Conservation (phyloP, 2,113 vertebrate species). For the Rhinichthys klamathensis region DNA sequence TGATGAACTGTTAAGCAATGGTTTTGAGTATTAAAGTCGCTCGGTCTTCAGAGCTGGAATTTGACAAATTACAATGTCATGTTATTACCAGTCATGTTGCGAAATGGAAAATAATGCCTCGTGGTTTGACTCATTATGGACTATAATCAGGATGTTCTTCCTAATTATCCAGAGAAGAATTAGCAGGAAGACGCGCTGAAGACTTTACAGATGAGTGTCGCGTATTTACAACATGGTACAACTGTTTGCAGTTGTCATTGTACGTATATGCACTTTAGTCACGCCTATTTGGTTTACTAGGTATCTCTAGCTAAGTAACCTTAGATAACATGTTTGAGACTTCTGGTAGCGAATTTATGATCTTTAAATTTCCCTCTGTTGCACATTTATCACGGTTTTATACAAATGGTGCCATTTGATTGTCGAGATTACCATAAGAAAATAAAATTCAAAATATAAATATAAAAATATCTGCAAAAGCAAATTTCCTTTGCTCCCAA, state of each 20-base stretch:
- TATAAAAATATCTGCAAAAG: conserved; percentile 60
- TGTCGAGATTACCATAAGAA: conserved; percentile 56
- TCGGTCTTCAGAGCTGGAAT: background rate
- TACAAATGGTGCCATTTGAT: conserved; percentile 60
- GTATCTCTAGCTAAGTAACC: conserved; percentile 28
- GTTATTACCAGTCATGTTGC: background rate
- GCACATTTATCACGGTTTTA: conserved; percentile 35
- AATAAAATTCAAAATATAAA: conserved; percentile 58
- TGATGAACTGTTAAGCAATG: background rate
- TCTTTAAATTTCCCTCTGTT: conserved; percentile 19
- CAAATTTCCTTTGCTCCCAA: conserved; percentile 33
- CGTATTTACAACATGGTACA: conserved; percentile 45
- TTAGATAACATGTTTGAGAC: conserved; percentile 8
- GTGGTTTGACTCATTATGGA: conserved; percentile 36
- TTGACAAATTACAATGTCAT: background rate
- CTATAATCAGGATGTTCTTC: conserved; percentile 31
- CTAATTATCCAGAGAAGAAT: conserved; percentile 39
- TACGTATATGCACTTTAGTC: conserved; percentile 34
- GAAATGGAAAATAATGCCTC: conserved; percentile 43
- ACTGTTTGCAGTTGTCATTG: conserved; percentile 24
- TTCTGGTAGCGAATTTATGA: conserved; percentile 8
- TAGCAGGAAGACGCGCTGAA: conserved; percentile 56
- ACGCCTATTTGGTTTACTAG: conserved; percentile 45
- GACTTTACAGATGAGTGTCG: conserved; percentile 55
- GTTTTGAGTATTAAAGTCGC: background rate